Base-by-base conservation (phyloP, 2,113 vertebrate species). In the Rhynchomys soricoides region DNA sequence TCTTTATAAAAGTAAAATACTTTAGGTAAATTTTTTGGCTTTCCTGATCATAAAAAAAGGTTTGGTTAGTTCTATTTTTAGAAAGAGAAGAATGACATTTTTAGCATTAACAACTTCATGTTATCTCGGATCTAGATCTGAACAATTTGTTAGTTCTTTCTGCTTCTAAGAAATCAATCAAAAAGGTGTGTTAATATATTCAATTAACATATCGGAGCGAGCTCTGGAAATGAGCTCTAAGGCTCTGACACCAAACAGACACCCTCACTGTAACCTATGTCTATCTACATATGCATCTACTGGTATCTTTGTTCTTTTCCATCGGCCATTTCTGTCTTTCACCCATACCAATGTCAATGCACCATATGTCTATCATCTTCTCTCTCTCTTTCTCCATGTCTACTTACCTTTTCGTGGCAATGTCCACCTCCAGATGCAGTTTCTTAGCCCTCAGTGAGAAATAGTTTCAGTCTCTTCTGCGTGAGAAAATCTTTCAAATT, bases 41-140 rank as follows among this genome's bases (percentile, higher is more conserved):
- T 91, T 22, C 4, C 34, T 83, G 22, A 81, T 75, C 86, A 66
- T 89, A 31, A 83, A 95, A 74, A 62, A 81, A 64, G 29, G 9
- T 93, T 50, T 70, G 74, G 13, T 81, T 64, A 83, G 85, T 94
- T 66, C 77, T 22, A 75, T 92, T 93, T 96, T 96, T 57, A 92
- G 31, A 95, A 88, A 91, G 43, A 85, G 62, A 90, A 70, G 26
- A 86, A 83, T 90, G 68, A 12, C 43, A 83, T 77, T 94, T 94
- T 89, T 68, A 70, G 68, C 52, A n/a, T 43, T 13, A 90, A 34
- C 40, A 62, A 15, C 37, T 94, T 83, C 64, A 86, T 34, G 74
- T 89, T 82, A 89, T 89, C 81, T 94, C 55, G 91, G 92, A 22
- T 5, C 26, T 13, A 71, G 59, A 83, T 75, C 88, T 29, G 19